Conservation (phyloP, 2,888 invertebrate species). For the Pollenia angustigena region DNA sequence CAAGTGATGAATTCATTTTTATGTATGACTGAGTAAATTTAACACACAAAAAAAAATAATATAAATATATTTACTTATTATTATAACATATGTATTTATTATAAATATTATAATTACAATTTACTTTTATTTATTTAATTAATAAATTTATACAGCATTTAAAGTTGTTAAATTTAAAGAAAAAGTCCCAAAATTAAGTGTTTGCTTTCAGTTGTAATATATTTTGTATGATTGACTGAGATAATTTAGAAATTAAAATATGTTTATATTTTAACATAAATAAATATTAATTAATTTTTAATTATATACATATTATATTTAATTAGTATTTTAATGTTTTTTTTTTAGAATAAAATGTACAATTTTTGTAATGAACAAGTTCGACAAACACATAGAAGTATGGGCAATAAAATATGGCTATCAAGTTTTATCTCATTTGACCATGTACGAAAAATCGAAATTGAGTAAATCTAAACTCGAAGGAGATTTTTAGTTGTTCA, state of each 20-base stretch:
- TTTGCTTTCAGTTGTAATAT: neutral
- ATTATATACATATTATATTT: neutral
- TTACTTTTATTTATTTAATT: slow-evolving; percentile 43
- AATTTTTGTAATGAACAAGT: too few species aligned
- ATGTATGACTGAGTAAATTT: slow-evolving; percentile 74
- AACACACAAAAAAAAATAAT: slow-evolving; percentile 66
- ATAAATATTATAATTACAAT: slow-evolving; percentile 38
- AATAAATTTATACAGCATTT: slow-evolving; percentile 59
- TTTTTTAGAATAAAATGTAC: too few species aligned
- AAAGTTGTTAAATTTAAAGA: slow-evolving; percentile 28
- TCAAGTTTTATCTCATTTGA: too few species aligned
- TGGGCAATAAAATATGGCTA: too few species aligned
- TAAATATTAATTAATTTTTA: neutral
- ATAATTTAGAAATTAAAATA: slow-evolving; percentile 18
- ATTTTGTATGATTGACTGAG: slow-evolving; percentile 26
- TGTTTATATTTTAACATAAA: neutral
- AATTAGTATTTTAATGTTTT: too few species aligned
- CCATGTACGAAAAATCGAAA: too few species aligned
- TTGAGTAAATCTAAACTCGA: too few species aligned
- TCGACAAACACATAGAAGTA: too few species aligned
- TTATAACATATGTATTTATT: slow-evolving; percentile 38
- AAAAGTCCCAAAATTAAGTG: slow-evolving; percentile 3
- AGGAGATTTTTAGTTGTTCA: too few species aligned
- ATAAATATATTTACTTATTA: slow-evolving; percentile 54
- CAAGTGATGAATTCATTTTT: slow-evolving; percentile 73